phyloP scores from a whole-genome alignment of 2,113 vertebrate species.

The Zonotrichia leucophrys region DNA sequence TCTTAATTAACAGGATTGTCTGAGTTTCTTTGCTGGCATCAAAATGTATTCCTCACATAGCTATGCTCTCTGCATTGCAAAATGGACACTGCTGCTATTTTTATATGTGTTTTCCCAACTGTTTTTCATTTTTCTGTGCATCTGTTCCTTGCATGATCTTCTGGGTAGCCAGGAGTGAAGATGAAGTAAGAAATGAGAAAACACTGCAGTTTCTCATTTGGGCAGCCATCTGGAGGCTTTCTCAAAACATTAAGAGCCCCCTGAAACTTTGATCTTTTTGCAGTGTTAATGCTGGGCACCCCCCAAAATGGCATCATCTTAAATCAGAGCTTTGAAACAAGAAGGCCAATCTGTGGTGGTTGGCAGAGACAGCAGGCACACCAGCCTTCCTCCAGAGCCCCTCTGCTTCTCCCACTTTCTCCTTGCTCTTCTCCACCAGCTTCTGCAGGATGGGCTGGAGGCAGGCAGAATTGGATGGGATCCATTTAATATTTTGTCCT shows the following conservation, averaged over 20 bases:
- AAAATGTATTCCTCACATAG: background rate
- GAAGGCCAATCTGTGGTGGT: background rate
- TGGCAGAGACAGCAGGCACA: background rate
- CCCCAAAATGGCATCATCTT: background rate
- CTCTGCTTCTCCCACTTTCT: background rate
- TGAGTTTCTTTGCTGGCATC: background rate
- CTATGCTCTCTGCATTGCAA: background rate
- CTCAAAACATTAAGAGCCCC: background rate
- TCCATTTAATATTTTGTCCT: background rate
- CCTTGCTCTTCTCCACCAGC: background rate
- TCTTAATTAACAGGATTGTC: background rate
- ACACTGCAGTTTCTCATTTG: background rate
- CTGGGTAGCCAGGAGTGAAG: background rate
- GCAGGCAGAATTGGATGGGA: background rate
- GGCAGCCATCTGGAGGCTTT: background rate
- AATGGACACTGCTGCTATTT: conserved; percentile 10
- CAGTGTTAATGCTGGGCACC: background rate
- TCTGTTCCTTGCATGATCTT: background rate
- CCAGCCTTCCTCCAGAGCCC: background rate
- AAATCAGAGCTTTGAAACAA: background rate
- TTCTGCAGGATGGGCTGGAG: background rate
- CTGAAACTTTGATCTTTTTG: background rate
- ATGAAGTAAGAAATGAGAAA: background rate
- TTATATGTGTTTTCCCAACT: background rate
- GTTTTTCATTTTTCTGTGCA: background rate